A percentile compares a stretch with the other conserved stretches of the same genome.
Conservation (phyloP, 2,113 vertebrate genomes). For the Picathartes gymnocephalus region DNA sequence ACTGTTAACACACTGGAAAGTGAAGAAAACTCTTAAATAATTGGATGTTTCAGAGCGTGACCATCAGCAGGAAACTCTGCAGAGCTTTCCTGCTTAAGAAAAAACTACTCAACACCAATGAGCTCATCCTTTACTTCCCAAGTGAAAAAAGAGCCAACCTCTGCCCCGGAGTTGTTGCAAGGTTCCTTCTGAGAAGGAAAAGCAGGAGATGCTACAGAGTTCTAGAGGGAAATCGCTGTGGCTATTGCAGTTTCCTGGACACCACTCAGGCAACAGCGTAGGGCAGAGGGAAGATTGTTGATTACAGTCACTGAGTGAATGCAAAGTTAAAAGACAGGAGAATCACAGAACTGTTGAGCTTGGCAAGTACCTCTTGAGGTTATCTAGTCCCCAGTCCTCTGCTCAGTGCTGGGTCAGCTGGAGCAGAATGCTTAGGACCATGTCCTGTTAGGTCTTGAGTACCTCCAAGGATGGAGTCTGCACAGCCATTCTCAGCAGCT, state of each 20-base stretch:
- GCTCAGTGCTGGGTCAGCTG: neutral
- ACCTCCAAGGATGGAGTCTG: neutral
- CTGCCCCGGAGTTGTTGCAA: neutral
- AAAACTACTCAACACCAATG: neutral
- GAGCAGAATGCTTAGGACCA: neutral
- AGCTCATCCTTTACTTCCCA: neutral
- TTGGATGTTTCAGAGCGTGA: neutral
- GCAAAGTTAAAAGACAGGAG: neutral
- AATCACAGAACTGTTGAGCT: neutral
- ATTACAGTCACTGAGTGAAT: neutral
- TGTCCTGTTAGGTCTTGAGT: neutral
- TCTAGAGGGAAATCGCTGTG: neutral
- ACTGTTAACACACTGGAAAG: neutral
- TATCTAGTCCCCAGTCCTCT: neutral
- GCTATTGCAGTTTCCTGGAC: neutral
- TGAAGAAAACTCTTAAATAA: neutral
- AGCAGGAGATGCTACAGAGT: neutral
- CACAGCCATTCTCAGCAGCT: neutral
- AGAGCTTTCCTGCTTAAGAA: neutral
- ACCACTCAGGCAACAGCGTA: neutral
- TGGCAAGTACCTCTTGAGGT: neutral
- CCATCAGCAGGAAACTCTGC: neutral
- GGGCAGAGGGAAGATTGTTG: neutral
- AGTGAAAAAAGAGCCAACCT: neutral
- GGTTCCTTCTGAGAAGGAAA: neutral